Evolutionary conservation across 2,113 vertebrate genomes (phyloP), one percentile per base, ranked within the genome.

Genomic region (Pterocles gutturalis): DNA sequence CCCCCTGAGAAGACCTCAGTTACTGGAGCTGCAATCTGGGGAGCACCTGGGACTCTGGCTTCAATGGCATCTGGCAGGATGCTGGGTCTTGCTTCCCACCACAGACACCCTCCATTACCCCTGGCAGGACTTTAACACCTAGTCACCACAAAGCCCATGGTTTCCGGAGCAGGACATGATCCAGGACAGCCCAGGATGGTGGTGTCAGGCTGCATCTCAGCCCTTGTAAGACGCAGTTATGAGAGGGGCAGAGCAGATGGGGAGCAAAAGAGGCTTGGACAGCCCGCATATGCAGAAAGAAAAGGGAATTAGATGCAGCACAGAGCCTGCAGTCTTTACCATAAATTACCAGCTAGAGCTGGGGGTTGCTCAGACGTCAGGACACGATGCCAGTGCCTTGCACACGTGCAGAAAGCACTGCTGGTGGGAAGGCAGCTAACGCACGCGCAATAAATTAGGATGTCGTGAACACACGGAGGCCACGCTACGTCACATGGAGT

Each of bases 401-500:
- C 21, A 41, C 38, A 29, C 13, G 9, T 4, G 34, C 55, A 41
- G 57, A 48, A 46, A 64, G 55, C 43, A 53, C 41, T 38, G 38
- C 38, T 38, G 1, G 2, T 34, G 29, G 65, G 65, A 53, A 66
- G 60, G 58, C 53, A 72, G 51, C 58, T 31, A 60, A 48, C 2
- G 7, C 29, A 10, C 2, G 0, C 25, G 43, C 38, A 10, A 48
- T 48, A 48, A 54, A 48, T 60, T 17, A 38, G 36, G 75, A 25
- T 36, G n/a, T 31, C 2, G 1, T 6, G 24, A 65, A 45, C 36
- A 53, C 24, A 12, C 0, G 8, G 72, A 41, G 31, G 53, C 65
- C 15, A 21, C 1, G 0, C 60, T 13, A 8, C 9, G 1, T 29
- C 1, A 0, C 54, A 10, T 2, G 11, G 54, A 36, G 38, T 5